Percentiles rank a stretch among this genome's conserved stretches.
phyloP scores from a whole-genome alignment of 2,888 invertebrate species.

The Cyaniris semiargus region DNA sequence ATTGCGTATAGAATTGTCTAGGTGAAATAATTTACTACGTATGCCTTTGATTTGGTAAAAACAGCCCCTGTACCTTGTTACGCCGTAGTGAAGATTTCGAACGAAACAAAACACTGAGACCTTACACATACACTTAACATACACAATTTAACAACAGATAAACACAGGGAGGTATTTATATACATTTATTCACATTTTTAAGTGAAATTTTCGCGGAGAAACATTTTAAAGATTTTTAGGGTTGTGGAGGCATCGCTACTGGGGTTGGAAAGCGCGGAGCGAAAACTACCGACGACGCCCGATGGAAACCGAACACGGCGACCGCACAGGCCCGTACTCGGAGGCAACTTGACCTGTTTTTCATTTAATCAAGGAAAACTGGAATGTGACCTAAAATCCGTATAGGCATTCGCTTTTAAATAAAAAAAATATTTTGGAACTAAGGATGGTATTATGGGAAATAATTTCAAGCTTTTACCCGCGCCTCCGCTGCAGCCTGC shows the following conservation, averaged over 20 bases:
- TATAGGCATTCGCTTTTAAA: background rate
- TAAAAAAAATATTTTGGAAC: too few species aligned
- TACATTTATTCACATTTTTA: constrained; percentile 54
- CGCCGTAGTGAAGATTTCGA: constrained; percentile 8
- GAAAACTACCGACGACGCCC: constrained; percentile 69
- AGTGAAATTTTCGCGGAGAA: constrained; percentile 47
- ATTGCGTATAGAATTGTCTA: background rate
- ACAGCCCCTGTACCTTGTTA: constrained; percentile 33
- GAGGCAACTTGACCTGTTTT: constrained; percentile 32
- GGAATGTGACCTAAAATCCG: background rate
- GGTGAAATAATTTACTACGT: background rate
- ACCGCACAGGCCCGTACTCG: constrained; percentile 57
- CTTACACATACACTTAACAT: constrained; percentile 61
- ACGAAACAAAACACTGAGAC: constrained; percentile 55
- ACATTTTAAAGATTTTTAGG: constrained; percentile 70
- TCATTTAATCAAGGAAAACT: background rate
- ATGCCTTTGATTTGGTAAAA: constrained; percentile 3
- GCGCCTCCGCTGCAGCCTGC: too few species aligned
- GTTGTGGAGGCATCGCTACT: constrained; percentile 64
- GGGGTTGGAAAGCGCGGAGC: constrained; percentile 70
- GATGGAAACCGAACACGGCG: constrained; percentile 71
- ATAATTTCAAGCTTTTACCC: too few species aligned
- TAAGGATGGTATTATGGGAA: too few species aligned
- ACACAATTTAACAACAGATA: constrained; percentile 50
- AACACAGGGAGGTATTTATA: constrained; percentile 49